Evolutionary conservation across 37 sponge, comb jelly and placozoan species (phyloP).

Genomic region (Cliona cf. orientalis): DNA sequence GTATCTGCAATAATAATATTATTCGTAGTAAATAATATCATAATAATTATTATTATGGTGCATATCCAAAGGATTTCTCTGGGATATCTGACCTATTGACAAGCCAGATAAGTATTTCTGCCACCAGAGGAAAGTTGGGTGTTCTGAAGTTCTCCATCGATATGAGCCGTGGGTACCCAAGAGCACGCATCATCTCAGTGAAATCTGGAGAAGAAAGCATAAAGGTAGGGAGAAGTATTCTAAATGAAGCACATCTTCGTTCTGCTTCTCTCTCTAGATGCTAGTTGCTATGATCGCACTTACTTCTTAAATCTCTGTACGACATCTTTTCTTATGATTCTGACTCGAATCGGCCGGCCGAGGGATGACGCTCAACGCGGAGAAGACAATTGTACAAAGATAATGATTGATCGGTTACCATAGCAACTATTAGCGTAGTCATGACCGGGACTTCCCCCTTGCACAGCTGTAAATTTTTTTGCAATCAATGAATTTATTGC

Average conservation of each 20-base stretch:
- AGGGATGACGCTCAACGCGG: no score
- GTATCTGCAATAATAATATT: slow-evolving; percentile 71
- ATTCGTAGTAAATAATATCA: not conserved
- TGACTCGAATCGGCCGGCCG: no score
- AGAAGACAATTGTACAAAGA: no score
- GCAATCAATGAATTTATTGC: not conserved
- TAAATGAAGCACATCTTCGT: no score
- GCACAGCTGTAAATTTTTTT: not conserved
- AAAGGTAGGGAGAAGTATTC: no score
- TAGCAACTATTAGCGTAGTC: no score
- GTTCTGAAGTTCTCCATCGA: slow-evolving; percentile 97
- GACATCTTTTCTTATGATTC: slow-evolving; percentile 88
- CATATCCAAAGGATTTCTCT: not conserved
- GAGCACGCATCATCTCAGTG: slow-evolving; percentile 94
- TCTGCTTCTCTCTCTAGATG: no score
- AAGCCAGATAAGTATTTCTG: slow-evolving; percentile 94
- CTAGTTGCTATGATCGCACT: slow-evolving; percentile 26
- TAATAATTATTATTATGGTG: not conserved
- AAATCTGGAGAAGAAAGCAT: slow-evolving; percentile 71
- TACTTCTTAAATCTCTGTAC: slow-evolving; percentile 91
- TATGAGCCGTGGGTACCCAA: slow-evolving; percentile 94
- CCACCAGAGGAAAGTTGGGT: slow-evolving; percentile 94
- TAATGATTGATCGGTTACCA: not conserved
- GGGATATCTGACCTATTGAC: slow-evolving; percentile 73
- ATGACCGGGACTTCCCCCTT: no score